These are phyloP conservation scores for Ferrisia virgata DNA, from an alignment of 2,888 invertebrate genomes.

Conservation along the genomic window DNA sequence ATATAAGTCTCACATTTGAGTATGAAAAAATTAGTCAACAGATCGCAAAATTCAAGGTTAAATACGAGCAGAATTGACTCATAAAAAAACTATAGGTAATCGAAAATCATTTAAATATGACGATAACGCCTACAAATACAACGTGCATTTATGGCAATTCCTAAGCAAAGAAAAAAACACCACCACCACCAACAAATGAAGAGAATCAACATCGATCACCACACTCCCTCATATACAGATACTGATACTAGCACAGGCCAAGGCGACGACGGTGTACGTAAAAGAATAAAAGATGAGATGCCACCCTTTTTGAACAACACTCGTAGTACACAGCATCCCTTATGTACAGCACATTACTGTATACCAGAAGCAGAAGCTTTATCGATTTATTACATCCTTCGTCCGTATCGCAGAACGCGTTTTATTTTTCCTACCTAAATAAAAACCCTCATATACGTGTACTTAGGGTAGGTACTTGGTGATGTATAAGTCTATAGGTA, in stretches of 20 bases:
- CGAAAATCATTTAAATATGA: neutral
- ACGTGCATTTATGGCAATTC: neutral
- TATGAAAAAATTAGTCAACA: neutral
- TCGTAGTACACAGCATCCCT: neutral
- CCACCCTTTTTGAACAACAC: neutral
- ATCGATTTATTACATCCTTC: neutral
- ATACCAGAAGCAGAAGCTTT: neutral
- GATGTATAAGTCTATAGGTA: no score
- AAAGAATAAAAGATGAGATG: neutral
- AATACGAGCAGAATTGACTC: neutral
- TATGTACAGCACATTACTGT: no score
- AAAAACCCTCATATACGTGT: neutral
- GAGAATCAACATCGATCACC: neutral
- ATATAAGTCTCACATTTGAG: neutral
- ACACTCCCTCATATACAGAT: neutral
- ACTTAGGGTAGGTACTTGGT: neutral
- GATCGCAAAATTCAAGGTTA: neutral
- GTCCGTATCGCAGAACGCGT: neutral
- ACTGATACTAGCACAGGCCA: no score
- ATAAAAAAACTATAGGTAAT: neutral
- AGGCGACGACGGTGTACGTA: neutral
- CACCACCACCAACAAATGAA: neutral
- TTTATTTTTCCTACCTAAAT: neutral
- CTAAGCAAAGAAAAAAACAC: neutral
- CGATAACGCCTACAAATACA: neutral